Base-by-base conservation (phyloP, 2,797 vertebrate genomes). In the Zalophus californianus region DNA sequence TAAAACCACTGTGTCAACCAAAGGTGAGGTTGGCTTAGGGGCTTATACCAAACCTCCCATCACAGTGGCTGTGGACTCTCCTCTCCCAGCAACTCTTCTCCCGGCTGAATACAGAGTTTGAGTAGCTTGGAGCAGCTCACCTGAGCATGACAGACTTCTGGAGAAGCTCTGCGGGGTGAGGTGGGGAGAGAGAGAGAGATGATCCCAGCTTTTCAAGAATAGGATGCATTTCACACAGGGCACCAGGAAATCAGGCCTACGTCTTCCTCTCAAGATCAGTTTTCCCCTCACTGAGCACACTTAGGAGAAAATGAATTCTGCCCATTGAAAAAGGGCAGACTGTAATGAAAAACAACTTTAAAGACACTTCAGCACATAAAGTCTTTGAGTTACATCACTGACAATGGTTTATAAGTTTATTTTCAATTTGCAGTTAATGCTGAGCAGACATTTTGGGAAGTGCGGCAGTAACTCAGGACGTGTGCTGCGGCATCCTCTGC, bases 401-500 rank as follows among this genome's bases (percentile, higher is more conserved):
- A 88, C 77, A 93, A 90, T 54, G 44, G 93, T 89, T 91, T 77
- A 18, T 94, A 96, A 48, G 13, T 89, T 98, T 94, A 86, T 96
- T 97, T 94, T 97, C 87, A 75, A 80, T 97, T 97, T 97, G 91
- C 14, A 54, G 68, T 92, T 97, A 97, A 97, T 95, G 95, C 93
- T 90, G 93, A 98, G 90, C 97, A 14, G 10, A 20, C 94, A 92
- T 54, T 54, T 29, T 8, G 91, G 96, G 29, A 41, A 92, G 83
- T 38, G 68, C 1, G 23, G 91, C 85, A 77, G 82, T 88, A 94
- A 94, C 64, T 96, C 88, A 70, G 85, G 91, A 32, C 1, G 7
- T 1, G 15, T 29, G 32, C 93, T 20, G 44, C 87, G 56, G 78
- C 66, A 70, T 41, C 23, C 1, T 92, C 60, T 68, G 89, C 54